Evolutionary conservation across 1,140 invertebrate species (phyloP).

Genomic region (Heliconius melpomene): DNA sequence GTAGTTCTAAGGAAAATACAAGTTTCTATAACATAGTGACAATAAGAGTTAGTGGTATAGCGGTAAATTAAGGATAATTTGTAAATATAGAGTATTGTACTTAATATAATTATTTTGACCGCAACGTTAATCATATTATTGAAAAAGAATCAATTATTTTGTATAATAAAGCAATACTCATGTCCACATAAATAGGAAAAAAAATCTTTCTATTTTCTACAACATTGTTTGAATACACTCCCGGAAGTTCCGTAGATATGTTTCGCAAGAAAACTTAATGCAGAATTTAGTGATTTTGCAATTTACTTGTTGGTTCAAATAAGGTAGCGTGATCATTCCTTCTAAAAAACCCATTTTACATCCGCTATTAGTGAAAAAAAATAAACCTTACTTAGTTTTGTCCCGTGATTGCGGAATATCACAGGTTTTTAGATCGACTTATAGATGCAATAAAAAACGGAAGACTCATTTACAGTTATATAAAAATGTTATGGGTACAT

Average conservation of each 20-base stretch:
- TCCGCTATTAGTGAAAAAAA: conserved; percentile 48
- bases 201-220: neutral
- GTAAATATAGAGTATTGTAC: conserved; percentile 14
- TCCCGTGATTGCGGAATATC: conserved; percentile 32
- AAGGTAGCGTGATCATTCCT: conserved; percentile 32
- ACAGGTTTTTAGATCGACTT: conserved; percentile 20
- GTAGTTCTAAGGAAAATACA: too few relatives aligned
- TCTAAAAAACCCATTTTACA: conserved; percentile 50
- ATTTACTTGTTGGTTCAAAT: conserved; percentile 39
- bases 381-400: conserved; percentile 42
- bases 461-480: neutral
- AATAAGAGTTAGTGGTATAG: neutral
- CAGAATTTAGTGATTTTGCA: conserved; percentile 43
- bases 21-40: too few relatives aligned
- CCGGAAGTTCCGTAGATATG: conserved; percentile 40
- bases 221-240: conserved; percentile 36
- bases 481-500: neutral
- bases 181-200: conserved; percentile 12
- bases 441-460: neutral
- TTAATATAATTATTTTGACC: conserved; percentile 29
- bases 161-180: neutral
- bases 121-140: conserved; percentile 19
- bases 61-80: conserved; percentile 36
- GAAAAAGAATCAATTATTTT: conserved; percentile 21
- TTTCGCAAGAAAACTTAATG: conserved; percentile 37